A percentile compares a stretch with the other conserved stretches of the same genome.
Evolutionary conservation across 2,113 vertebrate species (phyloP).

Genomic region (Vicugna pacos): DNA sequence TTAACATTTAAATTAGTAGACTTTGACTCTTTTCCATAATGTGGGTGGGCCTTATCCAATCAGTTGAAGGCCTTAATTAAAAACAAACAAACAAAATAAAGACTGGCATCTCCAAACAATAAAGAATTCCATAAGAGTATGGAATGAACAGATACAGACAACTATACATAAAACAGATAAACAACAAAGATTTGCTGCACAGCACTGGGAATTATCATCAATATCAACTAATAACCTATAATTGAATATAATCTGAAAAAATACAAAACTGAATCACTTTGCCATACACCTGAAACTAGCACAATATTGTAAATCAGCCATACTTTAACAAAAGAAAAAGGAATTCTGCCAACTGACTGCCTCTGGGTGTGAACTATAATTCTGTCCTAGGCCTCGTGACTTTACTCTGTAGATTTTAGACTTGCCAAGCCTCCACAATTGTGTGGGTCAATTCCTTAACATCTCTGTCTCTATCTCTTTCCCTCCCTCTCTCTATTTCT

Average conservation of each 20-base stretch:
- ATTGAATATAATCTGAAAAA: no score
- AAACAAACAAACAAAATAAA: neutral
- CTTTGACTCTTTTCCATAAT: neutral
- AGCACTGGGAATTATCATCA: no score
- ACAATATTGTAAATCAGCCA: no score
- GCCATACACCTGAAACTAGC: no score
- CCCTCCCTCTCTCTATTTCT: no score
- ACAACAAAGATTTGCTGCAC: no score
- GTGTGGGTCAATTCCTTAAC: conserved; percentile 26
- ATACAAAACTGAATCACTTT: no score
- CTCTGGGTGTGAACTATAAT: neutral
- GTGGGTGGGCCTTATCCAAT: neutral
- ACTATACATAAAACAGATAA: no score
- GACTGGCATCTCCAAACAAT: neutral
- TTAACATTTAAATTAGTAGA: neutral
- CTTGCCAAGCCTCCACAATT: neutral
- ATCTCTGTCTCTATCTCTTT: neutral
- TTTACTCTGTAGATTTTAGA: neutral
- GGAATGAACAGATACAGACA: no score
- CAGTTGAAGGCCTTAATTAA: neutral
- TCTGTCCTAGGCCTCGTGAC: neutral
- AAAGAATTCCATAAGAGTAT: neutral
- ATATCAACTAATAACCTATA: no score
- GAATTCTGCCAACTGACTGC: neutral
- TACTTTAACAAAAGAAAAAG: no score